phyloP scores from a whole-genome alignment of 2,113 vertebrate genomes.

The Pogonocichla stellata region DNA sequence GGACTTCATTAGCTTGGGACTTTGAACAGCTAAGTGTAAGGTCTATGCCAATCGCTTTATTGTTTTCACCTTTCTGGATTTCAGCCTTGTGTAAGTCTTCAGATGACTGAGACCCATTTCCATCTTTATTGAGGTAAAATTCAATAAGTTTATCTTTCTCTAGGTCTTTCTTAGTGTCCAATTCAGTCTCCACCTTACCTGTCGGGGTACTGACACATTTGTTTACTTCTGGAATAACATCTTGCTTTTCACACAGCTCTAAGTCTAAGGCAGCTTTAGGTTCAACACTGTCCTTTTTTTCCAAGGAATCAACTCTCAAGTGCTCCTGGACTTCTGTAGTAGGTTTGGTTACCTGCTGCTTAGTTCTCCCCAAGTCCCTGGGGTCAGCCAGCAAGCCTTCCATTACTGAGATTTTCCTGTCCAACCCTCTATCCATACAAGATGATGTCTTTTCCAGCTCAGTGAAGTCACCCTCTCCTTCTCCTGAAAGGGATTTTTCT shows the following conservation, averaged over 20 bases:
- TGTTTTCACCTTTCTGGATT: slow-evolving; percentile 54
- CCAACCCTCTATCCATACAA: not conserved
- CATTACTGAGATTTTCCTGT: slow-evolving; percentile 46
- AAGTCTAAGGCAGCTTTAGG: slow-evolving; percentile 71
- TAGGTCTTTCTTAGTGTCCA: slow-evolving; percentile 70
- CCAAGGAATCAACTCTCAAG: slow-evolving; percentile 41
- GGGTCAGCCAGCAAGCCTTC: slow-evolving; percentile 44
- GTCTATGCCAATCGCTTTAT: slow-evolving; percentile 69
- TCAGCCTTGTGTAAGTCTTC: slow-evolving; percentile 62
- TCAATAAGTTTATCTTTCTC: slow-evolving; percentile 81
- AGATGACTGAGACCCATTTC: slow-evolving; percentile 57
- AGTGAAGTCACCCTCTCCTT: slow-evolving; percentile 59
- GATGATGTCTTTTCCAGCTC: slow-evolving; percentile 69
- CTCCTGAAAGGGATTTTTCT: slow-evolving; percentile 63
- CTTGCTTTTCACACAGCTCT: slow-evolving; percentile 77
- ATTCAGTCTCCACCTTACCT: slow-evolving; percentile 66
- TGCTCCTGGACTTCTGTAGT: slow-evolving; percentile 51
- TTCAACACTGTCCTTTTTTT: slow-evolving; percentile 63
- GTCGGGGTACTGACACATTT: slow-evolving; percentile 73
- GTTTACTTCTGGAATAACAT: slow-evolving; percentile 74
- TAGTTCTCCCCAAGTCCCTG: slow-evolving; percentile 40
- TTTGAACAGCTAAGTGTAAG: slow-evolving; percentile 74
- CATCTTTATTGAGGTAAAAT: slow-evolving; percentile 76
- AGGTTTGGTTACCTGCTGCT: slow-evolving; percentile 38
- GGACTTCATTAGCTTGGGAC: slow-evolving; percentile 36